Percentiles rank a stretch among this genome's conserved stretches.
These are phyloP conservation scores for Melieria crassipennis DNA, from an alignment of 2,888 invertebrate genomes.

Conservation along the genomic window DNA sequence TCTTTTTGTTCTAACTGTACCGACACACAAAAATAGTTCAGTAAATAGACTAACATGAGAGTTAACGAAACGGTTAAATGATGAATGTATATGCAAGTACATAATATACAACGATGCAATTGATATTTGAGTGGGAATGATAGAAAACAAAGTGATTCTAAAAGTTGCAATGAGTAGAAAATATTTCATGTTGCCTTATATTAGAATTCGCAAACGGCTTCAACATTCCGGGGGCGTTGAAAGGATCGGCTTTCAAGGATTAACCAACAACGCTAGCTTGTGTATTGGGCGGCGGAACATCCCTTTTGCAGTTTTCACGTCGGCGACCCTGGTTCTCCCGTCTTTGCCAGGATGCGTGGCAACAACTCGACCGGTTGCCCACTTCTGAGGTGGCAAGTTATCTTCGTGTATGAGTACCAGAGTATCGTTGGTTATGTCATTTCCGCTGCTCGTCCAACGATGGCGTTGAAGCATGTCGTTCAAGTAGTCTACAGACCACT, in stretches of 20 bases:
- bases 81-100: no score
- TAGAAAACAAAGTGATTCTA: no score
- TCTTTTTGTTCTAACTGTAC: no score
- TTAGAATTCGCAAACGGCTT: no score
- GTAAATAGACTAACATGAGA: no score
- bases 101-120: no score
- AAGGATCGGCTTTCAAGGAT: conserved; percentile 24
- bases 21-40: no score
- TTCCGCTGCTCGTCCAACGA: conserved; percentile 4
- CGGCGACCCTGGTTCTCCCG: conserved; percentile 21
- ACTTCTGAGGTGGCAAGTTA: conserved; percentile 14
- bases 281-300: conserved; percentile 29
- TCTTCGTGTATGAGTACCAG: conserved; percentile 20
- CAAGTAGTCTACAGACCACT: conserved; percentile 24
- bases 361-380: conserved; percentile 11
- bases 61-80: no score
- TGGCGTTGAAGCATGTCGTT: conserved; percentile 18
- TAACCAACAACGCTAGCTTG: conserved; percentile 25
- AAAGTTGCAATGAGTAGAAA: no score
- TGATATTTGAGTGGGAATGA: no score
- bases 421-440: not conserved
- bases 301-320: conserved; percentile 33
- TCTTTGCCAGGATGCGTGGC: conserved; percentile 1
- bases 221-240: conserved; percentile 32
- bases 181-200: no score